Base-by-base conservation (phyloP, 2,888 invertebrate species). In the Phoronis australis region DNA sequence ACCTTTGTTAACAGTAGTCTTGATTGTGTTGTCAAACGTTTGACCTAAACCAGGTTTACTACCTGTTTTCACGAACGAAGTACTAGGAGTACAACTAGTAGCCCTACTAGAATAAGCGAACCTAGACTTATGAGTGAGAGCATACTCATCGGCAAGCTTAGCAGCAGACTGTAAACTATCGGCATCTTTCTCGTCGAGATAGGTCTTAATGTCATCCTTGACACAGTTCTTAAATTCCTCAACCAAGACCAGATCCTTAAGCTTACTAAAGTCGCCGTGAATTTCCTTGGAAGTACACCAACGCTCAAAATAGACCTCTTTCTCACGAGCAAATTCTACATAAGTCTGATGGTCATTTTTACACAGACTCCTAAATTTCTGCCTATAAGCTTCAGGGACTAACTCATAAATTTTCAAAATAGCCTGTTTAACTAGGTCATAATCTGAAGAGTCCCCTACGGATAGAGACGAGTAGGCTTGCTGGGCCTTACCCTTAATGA, bases 371-470 rank as follows among this genome's bases (percentile, higher is more conserved):
- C 55, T 22, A 41, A 52, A 52, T 44, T 50, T 50, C 37, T 50
- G 50, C 15, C 45, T 37, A 37, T 54, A 52, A 24, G 52, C 46
- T 31, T 52, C 54, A 23, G 52, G 52, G 9, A 51, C 51, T 18
- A 55, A 42, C 21, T 50, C 49, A 49, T 58, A 56, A 27, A 45
- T 46, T 41, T 54, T 56, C 12, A 52, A 45, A 42, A 56, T 52
- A 18, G 37, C 35, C 5, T 41, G 38, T 49, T 56, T 56, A 4
- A 55, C 48, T n/a, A 18, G 26, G 9, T 55, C 52, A 41, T 49
- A 50, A 45, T 41, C 24, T 20, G 45, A 42, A 40, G 42, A 37
- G 21, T 51, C 43, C n/a, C 48, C 45, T 22, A 37, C 37, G 31
- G 22, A 31, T 21, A 54, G 37, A 15, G 38, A 23, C 5, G 44